Evolutionary conservation across 1,140 invertebrate genomes (phyloP).

Genomic region (Diorhabda sublineata): DNA sequence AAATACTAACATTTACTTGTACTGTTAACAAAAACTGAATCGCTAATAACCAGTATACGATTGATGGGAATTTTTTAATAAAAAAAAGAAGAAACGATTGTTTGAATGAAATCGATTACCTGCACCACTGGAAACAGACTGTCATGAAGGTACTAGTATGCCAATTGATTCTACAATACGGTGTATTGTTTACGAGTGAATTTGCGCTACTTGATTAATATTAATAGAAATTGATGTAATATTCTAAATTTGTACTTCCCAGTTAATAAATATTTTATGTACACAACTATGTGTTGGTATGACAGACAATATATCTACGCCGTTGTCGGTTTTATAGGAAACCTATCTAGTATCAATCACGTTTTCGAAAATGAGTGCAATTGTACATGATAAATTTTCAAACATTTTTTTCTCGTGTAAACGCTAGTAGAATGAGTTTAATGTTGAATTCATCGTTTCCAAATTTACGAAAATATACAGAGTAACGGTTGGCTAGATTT

Average conservation of each 20-base stretch:
- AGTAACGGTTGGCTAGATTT: too few relatives aligned
- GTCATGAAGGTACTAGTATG: background rate
- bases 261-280: conserved; percentile 17
- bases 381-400: too few relatives aligned
- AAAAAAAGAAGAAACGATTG: too few relatives aligned
- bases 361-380: too few relatives aligned
- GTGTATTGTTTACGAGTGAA: conserved; percentile 21
- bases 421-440: too few relatives aligned
- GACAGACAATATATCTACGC: background rate
- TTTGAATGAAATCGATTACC: too few relatives aligned
- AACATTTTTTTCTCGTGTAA: too few relatives aligned
- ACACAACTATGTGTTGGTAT: conserved; percentile 10
- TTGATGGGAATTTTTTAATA: too few relatives aligned
- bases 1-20: background rate
- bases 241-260: conserved; percentile 23
- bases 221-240: conserved; percentile 25
- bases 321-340: background rate
- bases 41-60: too few relatives aligned
- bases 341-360: background rate
- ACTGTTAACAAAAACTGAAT: background rate
- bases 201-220: conserved; percentile 20
- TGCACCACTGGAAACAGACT: background rate
- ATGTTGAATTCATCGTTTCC: too few relatives aligned
- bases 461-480: too few relatives aligned
- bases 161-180: conserved; percentile 12